phyloP scores from a whole-genome alignment of 2,113 vertebrate species.

The Fregetta grallaria region DNA sequence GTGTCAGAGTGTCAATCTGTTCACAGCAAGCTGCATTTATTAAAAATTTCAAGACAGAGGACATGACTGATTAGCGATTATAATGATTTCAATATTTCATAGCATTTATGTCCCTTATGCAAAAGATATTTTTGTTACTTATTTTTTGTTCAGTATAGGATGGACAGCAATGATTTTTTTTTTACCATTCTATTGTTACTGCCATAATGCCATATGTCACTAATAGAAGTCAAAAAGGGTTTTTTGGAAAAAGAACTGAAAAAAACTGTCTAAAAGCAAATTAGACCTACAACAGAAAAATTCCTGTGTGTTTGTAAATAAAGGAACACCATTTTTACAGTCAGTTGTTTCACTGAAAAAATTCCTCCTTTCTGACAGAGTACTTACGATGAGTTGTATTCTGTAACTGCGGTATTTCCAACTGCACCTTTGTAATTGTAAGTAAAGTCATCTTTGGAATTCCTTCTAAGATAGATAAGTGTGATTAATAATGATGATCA shows the following conservation, averaged over 20 bases:
- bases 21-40: not conserved
- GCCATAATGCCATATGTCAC: not conserved
- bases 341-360: conserved; percentile 28
- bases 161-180: not conserved
- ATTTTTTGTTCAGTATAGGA: not conserved
- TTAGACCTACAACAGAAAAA: not conserved
- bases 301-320: not conserved
- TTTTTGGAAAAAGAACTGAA: not conserved
- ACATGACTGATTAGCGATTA: not conserved
- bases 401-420: conserved; percentile 25
- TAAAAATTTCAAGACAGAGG: not conserved
- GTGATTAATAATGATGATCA: not conserved
- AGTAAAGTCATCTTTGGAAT: conserved; percentile 24
- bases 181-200: not conserved
- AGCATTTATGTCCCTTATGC: not conserved
- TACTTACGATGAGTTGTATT: conserved; percentile 31
- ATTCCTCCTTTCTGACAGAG: conserved; percentile 42
- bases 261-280: not conserved
- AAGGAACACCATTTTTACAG: not conserved
- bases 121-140: not conserved
- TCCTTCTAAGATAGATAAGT: not conserved
- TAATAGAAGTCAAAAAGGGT: not conserved
- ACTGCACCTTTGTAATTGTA: conserved; percentile 32
- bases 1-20: not conserved
- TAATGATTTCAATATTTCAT: not conserved